These are phyloP conservation scores for Dione juno DNA, from an alignment of 2,888 invertebrate species.

Conservation along the genomic window DNA sequence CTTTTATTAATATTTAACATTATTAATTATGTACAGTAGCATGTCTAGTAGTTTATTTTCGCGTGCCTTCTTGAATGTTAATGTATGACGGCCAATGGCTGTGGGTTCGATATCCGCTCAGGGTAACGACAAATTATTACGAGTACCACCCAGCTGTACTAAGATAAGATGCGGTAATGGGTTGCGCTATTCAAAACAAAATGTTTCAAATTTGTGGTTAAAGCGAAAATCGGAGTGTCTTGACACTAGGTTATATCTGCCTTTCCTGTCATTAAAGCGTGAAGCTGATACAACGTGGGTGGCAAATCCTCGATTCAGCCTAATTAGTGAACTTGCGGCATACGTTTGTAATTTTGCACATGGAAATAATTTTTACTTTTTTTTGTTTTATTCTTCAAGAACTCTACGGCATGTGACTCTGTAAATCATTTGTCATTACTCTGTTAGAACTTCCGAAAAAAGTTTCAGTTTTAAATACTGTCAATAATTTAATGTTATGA, in stretches of 20 bases:
- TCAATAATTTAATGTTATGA: no score
- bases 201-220: not conserved
- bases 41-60: no score
- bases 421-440: not conserved
- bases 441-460: not conserved
- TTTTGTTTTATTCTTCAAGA: not conserved
- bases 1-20: no score
- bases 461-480: no score
- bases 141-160: no score
- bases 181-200: no score
- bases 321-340: constrained; percentile 18
- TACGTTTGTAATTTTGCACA: constrained; percentile 10
- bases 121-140: no score
- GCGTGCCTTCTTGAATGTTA: no score
- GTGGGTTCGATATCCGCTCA: no score
- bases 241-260: not conserved
- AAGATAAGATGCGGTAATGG: no score
- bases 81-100: no score
- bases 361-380: not conserved
- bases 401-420: not conserved
- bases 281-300: constrained; percentile 5
- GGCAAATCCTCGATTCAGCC: not conserved
- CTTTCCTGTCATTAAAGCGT: not conserved
- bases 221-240: not conserved
- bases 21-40: no score